Conservation (phyloP, 2,888 invertebrate genomes). For the Silvanus unidentatus region DNA sequence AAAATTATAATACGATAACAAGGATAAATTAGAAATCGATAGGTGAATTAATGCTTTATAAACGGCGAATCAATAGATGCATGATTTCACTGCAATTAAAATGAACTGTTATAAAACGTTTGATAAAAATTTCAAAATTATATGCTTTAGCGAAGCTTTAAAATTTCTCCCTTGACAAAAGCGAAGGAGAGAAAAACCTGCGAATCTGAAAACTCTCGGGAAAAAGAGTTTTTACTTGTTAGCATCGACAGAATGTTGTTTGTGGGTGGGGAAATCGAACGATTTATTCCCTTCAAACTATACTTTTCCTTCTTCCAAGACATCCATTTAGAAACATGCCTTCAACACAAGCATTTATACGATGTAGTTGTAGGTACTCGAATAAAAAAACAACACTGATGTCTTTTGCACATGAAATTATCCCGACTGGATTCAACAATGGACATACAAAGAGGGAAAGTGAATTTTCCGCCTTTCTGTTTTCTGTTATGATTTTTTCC, state of each 20-base stretch:
- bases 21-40: too few species aligned
- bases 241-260: constrained; percentile 33
- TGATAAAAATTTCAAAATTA: not conserved
- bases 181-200: constrained; percentile 18
- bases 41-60: too few species aligned
- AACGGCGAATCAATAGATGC: too few species aligned
- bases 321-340: constrained; percentile 17
- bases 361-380: not conserved
- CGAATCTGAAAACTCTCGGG: constrained; percentile 25
- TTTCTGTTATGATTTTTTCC: too few species aligned
- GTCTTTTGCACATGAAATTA: too few species aligned
- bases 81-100: too few species aligned
- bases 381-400: too few species aligned
- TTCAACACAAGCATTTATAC: not conserved
- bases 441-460: too few species aligned
- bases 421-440: too few species aligned
- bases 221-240: constrained; percentile 32
- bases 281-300: constrained; percentile 32
- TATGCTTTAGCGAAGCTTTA: constrained; percentile 16
- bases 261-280: constrained; percentile 34
- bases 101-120: not conserved
- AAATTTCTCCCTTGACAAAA: constrained; percentile 29
- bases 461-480: too few species aligned
- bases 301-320: constrained; percentile 10
- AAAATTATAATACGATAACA: too few species aligned